Conservation (phyloP, 2,797 vertebrate genomes). For the Cossypha caffra region DNA sequence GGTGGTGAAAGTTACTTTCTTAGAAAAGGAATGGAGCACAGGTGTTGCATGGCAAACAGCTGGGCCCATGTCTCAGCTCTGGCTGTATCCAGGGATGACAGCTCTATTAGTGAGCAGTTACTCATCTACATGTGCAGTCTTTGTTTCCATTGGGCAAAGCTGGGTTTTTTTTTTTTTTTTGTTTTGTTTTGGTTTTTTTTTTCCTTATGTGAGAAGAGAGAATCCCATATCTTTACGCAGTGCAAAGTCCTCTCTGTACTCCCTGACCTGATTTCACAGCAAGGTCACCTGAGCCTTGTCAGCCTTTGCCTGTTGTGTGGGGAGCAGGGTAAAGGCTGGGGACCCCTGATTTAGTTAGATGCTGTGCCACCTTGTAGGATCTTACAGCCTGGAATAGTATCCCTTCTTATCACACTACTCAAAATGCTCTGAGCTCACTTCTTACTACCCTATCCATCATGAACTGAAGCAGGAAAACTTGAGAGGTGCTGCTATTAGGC, state of each 20-base stretch:
- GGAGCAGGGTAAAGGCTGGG: not conserved
- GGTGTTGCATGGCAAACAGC: not conserved
- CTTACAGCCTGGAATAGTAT: not conserved
- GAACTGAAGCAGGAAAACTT: not conserved
- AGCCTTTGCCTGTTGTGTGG: not conserved
- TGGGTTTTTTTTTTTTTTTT: fast-evolving
- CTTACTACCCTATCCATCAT: not conserved
- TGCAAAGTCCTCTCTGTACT: not conserved
- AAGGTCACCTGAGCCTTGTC: not conserved
- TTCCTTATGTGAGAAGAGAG: not conserved
- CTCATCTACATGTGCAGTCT: not conserved
- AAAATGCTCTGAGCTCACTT: not conserved
- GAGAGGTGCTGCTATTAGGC: not conserved
- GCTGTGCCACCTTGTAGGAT: not conserved
- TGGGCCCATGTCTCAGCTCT: not conserved
- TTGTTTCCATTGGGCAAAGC: not conserved
- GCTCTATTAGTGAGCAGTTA: not conserved
- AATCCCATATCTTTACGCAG: not conserved
- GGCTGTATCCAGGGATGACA: not conserved
- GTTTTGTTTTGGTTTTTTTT: fast-evolving
- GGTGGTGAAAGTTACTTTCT: not conserved
- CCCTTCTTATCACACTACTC: not conserved
- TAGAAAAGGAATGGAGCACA: not conserved
- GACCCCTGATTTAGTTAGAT: not conserved
- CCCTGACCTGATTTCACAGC: not conserved